phyloP scores from a whole-genome alignment of 2,888 invertebrate species.

The Stenichneumon culpator region DNA sequence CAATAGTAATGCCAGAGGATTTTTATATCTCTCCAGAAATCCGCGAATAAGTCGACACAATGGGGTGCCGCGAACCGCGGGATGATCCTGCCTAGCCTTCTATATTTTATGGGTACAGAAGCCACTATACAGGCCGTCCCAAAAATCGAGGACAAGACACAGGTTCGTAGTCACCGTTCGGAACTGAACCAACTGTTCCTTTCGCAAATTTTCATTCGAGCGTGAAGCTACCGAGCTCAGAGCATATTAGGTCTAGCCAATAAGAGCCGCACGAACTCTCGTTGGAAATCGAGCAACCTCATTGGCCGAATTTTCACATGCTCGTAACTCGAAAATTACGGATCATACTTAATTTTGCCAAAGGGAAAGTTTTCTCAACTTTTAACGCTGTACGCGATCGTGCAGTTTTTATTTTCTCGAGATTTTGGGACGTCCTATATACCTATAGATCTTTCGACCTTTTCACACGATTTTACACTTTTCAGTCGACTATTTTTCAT shows the following conservation, averaged over 20 bases:
- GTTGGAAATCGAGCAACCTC: neutral
- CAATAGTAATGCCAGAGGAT: neutral
- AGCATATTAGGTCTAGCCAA: neutral
- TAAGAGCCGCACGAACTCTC: neutral
- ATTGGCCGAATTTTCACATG: neutral
- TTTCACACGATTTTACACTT: conserved; percentile 19
- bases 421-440: neutral
- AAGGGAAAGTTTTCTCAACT: neutral
- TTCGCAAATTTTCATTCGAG: neutral
- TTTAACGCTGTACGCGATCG: neutral
- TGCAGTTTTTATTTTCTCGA: neutral
- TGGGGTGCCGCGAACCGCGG: conserved; percentile 28
- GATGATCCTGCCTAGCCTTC: conserved; percentile 14
- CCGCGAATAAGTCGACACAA: conserved; percentile 44
- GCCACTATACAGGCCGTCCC: neutral
- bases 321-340: neutral
- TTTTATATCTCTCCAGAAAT: conserved; percentile 26
- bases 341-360: neutral
- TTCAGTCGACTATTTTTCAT: neutral
- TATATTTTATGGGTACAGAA: conserved; percentile 1
- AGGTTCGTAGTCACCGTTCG: neutral
- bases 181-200: neutral
- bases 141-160: neutral
- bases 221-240: neutral
- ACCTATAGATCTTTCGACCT: conserved; percentile 3